Evolutionary conservation across 2,113 vertebrate species (phyloP).

Genomic region (Panthera uncia): DNA sequence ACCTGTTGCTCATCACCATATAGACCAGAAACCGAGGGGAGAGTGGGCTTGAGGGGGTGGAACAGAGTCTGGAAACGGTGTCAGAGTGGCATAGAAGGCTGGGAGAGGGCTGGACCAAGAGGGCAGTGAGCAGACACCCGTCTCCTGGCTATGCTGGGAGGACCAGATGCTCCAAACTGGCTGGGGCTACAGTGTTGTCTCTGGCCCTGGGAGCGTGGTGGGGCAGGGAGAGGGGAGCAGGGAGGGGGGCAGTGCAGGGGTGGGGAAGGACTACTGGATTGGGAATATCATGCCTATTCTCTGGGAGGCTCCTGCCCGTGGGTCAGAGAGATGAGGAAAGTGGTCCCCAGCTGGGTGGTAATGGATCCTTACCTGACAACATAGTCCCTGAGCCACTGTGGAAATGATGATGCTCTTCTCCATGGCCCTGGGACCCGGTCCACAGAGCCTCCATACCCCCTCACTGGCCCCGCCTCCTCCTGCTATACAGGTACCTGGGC

Average conservation of each 20-base stretch:
- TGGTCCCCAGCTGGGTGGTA: too few species aligned
- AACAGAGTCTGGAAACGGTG: neutral
- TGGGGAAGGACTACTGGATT: neutral
- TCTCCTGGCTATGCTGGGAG: neutral
- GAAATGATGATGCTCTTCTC: neutral
- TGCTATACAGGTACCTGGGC: conserved; percentile 90
- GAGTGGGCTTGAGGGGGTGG: neutral
- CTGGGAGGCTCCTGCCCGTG: neutral
- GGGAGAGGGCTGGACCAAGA: neutral
- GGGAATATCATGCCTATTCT: neutral
- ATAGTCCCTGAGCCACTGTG: neutral
- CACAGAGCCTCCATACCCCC: neutral
- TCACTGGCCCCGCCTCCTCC: neutral
- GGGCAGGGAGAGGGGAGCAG: too few species aligned
- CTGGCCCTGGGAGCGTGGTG: neutral
- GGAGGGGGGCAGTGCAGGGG: too few species aligned
- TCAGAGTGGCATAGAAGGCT: neutral
- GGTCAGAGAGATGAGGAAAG: neutral
- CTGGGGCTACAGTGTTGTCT: neutral
- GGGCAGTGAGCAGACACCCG: neutral
- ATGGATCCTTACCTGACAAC: neutral
- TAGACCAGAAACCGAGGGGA: neutral
- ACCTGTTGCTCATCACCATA: neutral
- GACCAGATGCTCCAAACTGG: neutral
- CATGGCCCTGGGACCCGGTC: neutral